Evolutionary conservation across 2,113 vertebrate species (phyloP).

Genomic region (Bubalus kerabau): DNA sequence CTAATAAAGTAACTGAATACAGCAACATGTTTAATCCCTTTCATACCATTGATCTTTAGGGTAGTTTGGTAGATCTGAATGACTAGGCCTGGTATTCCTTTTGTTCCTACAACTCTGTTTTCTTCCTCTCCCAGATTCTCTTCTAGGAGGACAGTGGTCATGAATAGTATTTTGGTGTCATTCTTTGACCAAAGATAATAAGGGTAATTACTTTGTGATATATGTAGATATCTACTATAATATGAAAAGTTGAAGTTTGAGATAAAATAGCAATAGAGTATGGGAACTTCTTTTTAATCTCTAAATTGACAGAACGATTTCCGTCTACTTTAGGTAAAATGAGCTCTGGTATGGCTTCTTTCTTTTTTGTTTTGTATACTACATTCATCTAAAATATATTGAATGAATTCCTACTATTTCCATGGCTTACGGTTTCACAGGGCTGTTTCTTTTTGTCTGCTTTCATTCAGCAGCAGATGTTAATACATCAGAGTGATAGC

Average conservation of each 20-base stretch:
- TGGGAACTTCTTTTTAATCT: background rate
- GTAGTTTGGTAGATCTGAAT: background rate
- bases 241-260: conserved; percentile 33
- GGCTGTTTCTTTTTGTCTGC: background rate
- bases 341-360: background rate
- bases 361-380: background rate
- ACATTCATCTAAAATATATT: background rate
- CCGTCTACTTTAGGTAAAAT: background rate
- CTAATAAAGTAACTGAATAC: conserved; percentile 11
- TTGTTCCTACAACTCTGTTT: background rate
- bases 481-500: background rate
- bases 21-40: background rate
- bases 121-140: background rate
- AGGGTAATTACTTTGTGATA: background rate
- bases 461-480: background rate
- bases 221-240: background rate
- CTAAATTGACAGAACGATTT: background rate
- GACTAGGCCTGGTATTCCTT: background rate
- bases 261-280: background rate
- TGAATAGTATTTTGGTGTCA: background rate
- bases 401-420: background rate
- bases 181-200: conserved; percentile 29
- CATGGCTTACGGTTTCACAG: background rate
- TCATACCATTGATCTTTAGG: background rate
- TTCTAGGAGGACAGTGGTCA: background rate